Percentiles rank a stretch among this genome's conserved stretches.
These are phyloP conservation scores for Trematocara unimaculatum DNA, from an alignment of 2,113 vertebrate genomes.

Conservation along the genomic window DNA sequence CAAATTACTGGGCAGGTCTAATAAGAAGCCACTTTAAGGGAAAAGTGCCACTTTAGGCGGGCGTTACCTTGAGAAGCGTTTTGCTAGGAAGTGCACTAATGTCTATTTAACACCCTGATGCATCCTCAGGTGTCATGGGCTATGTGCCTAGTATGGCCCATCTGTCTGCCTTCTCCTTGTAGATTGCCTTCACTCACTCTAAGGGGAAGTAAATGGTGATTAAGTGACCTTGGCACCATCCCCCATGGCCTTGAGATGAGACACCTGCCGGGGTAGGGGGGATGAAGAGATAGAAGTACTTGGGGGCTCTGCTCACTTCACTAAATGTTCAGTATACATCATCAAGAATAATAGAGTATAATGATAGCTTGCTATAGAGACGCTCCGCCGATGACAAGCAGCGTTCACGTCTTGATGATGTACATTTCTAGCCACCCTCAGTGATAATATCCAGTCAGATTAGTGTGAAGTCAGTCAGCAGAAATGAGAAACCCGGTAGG, in stretches of 20 bases:
- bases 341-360: conserved; percentile 57
- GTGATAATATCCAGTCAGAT: conserved; percentile 34
- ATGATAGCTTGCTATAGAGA: conserved; percentile 23
- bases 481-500: not conserved
- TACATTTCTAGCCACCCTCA: conserved; percentile 25
- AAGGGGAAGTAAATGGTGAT: conserved; percentile 62
- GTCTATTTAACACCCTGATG: conserved; percentile 66
- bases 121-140: conserved; percentile 51
- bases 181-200: conserved; percentile 46
- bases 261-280: not conserved
- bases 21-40: conserved; percentile 14
- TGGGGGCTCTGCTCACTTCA: conserved; percentile 13
- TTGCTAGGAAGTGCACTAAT: conserved; percentile 55
- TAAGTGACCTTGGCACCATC: conserved; percentile 61
- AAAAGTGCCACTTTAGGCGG: conserved; percentile 47
- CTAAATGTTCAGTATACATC: conserved; percentile 45
- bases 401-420: conserved; percentile 33
- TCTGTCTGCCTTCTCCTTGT: conserved; percentile 52
- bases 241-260: conserved; percentile 46
- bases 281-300: not conserved
- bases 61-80: conserved; percentile 52
- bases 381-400: not conserved
- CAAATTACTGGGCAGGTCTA: conserved; percentile 36
- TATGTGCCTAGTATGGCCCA: conserved; percentile 40
- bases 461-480: conserved; percentile 39